Base-by-base conservation (phyloP, 2,797 vertebrate species). In the Sebastes trivittatus region DNA sequence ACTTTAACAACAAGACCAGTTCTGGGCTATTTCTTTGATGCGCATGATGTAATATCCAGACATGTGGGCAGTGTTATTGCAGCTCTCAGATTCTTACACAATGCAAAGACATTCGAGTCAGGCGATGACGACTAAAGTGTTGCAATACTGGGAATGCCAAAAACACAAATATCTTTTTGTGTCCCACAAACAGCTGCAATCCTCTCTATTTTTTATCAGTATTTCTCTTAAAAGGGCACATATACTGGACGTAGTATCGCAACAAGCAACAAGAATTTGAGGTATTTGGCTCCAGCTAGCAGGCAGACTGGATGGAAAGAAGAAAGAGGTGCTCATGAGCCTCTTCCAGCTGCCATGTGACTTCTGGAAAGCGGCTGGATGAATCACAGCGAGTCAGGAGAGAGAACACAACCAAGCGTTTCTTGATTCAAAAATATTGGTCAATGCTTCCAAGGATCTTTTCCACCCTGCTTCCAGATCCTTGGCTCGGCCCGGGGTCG, bases 301-400 rank as follows among this genome's bases (percentile, higher is more conserved):
- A 78, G 78, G 42, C 73, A 72, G 72, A 67, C 59, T 63, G 75
- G 36, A 79, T 38, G 82, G 84, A 91, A 83, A 85, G 85, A 81
- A 84, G 74, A 87, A 68, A 81, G 81, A 77, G 64, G 83, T 56
- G 66, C 80, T 75, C 88, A 75, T 80, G 86, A 93, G 80, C 64
- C 54, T 42, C 78, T 85, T 91, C 86, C 69, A 77, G 73, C 73
- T 82, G 87, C 89, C 86, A 91, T 86, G 86, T 93, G 90, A 87
- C 86, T 89, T 83, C 72, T 75, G 70, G 77, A 75, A 84, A 52
- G 61, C 69, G 32, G 34, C 66, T 59, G 59, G 49, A 86, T 92
- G 90, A 92, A 90, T 92, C 88, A 92, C 87, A 86, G 89, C 68
- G 75, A 78, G 75, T 79, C 79, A 49, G 76, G 46, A 82, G 59